Percentiles rank a stretch among this genome's conserved stretches.
Conservation (phyloP, 2,888 invertebrate genomes). For the Bibio marci region DNA sequence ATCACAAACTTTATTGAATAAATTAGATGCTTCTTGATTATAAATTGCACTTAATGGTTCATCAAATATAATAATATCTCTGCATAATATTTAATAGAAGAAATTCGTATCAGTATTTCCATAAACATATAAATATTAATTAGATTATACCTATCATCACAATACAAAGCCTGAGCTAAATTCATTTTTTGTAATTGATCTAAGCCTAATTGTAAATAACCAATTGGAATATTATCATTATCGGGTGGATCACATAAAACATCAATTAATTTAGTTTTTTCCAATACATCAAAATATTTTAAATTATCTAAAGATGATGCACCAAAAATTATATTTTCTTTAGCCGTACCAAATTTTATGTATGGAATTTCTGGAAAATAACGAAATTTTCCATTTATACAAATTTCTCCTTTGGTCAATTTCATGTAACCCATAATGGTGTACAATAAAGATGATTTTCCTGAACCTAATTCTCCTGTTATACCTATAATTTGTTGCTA, state of each 20-base stretch:
- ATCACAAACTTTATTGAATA: too few species aligned
- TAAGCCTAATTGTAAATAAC: constrained; percentile 5
- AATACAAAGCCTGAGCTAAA: constrained; percentile 5
- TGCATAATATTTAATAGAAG: not conserved
- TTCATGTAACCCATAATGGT: constrained; percentile 8
- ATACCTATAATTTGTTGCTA: constrained; percentile 5
- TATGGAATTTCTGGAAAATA: constrained; percentile 7
- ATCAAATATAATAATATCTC: constrained; percentile 8
- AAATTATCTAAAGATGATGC: not conserved
- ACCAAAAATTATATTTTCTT: constrained; percentile 8
- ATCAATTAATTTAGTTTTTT: too few species aligned
- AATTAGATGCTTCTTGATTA: not conserved
- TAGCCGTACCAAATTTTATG: constrained; percentile 4
- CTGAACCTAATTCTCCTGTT: constrained; percentile 5
- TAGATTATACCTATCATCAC: too few species aligned
- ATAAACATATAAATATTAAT: too few species aligned
- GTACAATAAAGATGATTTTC: constrained; percentile 7
- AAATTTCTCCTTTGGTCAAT: constrained; percentile 4
- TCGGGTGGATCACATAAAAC: not conserved
- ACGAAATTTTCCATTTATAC: constrained; percentile 5
- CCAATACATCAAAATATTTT: too few species aligned
- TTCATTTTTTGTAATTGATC: constrained; percentile 7
- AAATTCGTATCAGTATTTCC: too few species aligned
- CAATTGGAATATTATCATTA: constrained; percentile 3
- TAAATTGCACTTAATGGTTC: constrained; percentile 6